Evolutionary conservation across 2,113 vertebrate species (phyloP).

Genomic region (Lanius ludovicianus): DNA sequence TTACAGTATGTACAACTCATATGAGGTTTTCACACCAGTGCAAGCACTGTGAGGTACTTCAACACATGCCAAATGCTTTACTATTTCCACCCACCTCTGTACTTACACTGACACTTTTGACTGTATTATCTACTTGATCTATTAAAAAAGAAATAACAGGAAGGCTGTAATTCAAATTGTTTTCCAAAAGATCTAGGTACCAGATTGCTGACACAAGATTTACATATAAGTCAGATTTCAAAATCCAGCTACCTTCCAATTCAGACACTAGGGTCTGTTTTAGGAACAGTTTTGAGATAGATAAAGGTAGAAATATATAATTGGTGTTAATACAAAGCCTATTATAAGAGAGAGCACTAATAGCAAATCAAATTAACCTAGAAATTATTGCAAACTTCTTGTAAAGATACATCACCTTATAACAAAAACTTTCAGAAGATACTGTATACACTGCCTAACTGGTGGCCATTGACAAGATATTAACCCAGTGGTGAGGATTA

Average conservation of each 20-base stretch:
- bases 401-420: neutral
- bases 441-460: neutral
- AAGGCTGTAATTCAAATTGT: neutral
- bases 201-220: neutral
- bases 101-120: neutral
- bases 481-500: neutral
- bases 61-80: neutral
- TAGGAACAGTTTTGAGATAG: neutral
- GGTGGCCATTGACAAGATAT: neutral
- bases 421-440: neutral
- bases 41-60: rapidly evolving
- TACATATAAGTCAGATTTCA: neutral
- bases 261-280: neutral
- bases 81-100: rapidly evolving
- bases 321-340: neutral
- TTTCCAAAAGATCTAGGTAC: neutral
- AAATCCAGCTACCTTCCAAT: neutral
- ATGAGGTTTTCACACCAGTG: neutral
- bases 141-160: neutral
- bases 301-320: neutral
- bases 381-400: neutral
- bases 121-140: neutral
- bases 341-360: neutral
- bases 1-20: neutral
- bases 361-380: neutral